Conservation (phyloP, 2,888 invertebrate species). For the Griposia aprilina region DNA sequence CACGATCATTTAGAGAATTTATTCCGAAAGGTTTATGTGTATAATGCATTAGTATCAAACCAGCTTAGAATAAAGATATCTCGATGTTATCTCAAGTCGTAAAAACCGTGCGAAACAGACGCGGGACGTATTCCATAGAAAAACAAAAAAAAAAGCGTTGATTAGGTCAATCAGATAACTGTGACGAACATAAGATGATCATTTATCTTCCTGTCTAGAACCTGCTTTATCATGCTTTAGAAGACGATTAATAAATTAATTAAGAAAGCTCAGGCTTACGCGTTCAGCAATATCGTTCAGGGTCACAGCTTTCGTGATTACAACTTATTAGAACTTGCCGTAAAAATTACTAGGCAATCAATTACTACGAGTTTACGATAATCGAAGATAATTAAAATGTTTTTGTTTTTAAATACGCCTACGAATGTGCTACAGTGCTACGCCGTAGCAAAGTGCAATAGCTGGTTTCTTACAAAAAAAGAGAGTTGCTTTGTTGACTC, state of each 20-base stretch:
- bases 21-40: neutral
- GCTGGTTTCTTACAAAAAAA: too few species aligned
- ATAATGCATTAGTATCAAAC: neutral
- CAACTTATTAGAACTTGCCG: constrained; percentile 71
- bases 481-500: neutral
- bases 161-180: constrained; percentile 20
- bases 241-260: constrained; percentile 59
- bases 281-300: constrained; percentile 69
- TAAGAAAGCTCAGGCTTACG: constrained; percentile 63
- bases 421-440: constrained; percentile 10
- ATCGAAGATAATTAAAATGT: constrained; percentile 13
- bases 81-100: neutral
- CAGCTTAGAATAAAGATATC: neutral
- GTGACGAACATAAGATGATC: constrained; percentile 14
- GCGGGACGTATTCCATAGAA: neutral
- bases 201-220: constrained; percentile 51
- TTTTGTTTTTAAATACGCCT: neutral
- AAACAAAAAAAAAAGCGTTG: constrained; percentile 1
- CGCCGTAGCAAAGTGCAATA: neutral
- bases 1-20: too few species aligned
- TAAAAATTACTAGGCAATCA: constrained; percentile 55
- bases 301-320: constrained; percentile 75
- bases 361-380: constrained; percentile 56
- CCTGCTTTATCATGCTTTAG: constrained; percentile 46
- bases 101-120: neutral